Evolutionary conservation across 2,888 invertebrate species (phyloP), one percentile per base, ranked within the genome.

Genomic region (Subacronicta megacephala): DNA sequence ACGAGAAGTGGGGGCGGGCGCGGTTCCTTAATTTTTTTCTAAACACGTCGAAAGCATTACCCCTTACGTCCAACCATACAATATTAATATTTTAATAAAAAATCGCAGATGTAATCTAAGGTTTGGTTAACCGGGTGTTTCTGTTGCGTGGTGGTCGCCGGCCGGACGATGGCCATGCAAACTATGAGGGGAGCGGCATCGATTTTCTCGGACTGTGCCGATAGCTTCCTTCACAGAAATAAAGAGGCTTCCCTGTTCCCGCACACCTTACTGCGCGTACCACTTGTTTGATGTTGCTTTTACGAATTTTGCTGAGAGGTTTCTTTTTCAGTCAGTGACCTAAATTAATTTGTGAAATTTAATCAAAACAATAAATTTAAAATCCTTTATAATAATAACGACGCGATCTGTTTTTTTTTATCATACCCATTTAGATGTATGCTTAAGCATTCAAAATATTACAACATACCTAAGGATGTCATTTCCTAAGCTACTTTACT

Each of bases 141-240:
- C 23, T 37, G 37, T 20, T 43, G 36, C 59, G 66, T 50, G 46
- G 65, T 52, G 58, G 64, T 65, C 76, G 53, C 62, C 56, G 75
- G 64, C 69, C 64, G 75, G 80, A 83, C 80, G 76, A 76, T 84
- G 82, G 77, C 87, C 92, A 93, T 93, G 93, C 93, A 93, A 93
- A 93, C 93, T 93, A 93, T 91, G 89, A 89, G 90, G 92, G 92
- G 91, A 84, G 88, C 81, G 81, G 78, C 85, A 93, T 93, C 90
- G 93, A 93, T 93, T 93, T 93, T 90, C 91, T 92, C 89, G 92
- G 90, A 92, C 92, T 86, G 85, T 87, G 85, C 88, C 91, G 90
- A 92, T 92, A 88, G 90, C 90, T 89, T 88, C 89, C 85, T 82
- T 72, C 76, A 73, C 75, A 72, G 74, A 79, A 79, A 78, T 80